Conservation (phyloP, 2,888 invertebrate genomes). For the Volucella zonaria region DNA sequence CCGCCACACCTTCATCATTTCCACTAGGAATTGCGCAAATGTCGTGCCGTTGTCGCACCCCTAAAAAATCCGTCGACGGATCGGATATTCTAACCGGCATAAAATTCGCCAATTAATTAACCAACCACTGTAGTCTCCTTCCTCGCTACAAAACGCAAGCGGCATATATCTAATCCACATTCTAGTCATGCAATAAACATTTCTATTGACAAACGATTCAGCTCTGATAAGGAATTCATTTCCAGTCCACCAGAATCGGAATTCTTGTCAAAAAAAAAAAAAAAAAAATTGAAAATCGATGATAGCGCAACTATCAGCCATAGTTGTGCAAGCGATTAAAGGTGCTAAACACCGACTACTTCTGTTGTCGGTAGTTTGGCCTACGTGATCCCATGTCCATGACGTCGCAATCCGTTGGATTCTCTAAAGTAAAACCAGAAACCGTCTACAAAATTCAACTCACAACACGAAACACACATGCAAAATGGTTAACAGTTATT, state of each 20-base stretch:
- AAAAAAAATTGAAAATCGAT: not conserved
- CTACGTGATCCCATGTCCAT: constrained; percentile 36
- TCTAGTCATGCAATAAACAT: not conserved
- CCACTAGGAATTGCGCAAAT: too few species aligned
- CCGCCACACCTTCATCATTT: too few species aligned
- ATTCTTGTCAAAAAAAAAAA: not conserved
- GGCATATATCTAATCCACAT: not conserved
- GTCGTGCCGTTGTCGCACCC: too few species aligned
- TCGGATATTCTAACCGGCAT: not conserved
- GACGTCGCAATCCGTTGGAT: not conserved
- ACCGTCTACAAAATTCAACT: not conserved
- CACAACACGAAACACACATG: not conserved
- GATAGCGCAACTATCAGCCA: not conserved
- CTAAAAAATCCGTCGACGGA: too few species aligned
- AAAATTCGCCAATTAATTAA: not conserved
- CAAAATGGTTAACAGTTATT: constrained; percentile 22
- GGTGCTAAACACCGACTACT: constrained; percentile 2
- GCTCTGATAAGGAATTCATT: constrained; percentile 10
- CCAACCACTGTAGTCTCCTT: not conserved
- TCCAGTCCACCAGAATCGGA: not conserved
- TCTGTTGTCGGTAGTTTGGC: constrained; percentile 19
- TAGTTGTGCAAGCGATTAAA: not conserved
- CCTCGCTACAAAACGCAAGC: not conserved
- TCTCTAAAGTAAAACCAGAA: not conserved
- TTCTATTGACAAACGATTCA: not conserved